phyloP scores from a whole-genome alignment of 2,113 vertebrate genomes.

The Clarias magur region DNA sequence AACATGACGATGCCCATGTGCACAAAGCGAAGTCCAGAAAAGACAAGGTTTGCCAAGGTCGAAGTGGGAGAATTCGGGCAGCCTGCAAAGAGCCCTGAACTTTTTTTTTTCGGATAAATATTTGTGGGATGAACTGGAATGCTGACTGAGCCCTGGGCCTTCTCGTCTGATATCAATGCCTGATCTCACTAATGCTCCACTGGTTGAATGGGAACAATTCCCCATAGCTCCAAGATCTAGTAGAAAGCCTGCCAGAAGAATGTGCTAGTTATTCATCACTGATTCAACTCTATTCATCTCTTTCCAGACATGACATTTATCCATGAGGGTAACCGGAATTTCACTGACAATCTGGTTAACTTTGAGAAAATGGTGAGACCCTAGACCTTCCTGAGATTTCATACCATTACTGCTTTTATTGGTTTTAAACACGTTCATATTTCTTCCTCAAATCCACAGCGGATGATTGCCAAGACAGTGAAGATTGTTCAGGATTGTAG shows the following conservation, averaged over 20 bases:
- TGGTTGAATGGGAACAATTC: neutral
- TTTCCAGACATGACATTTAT: conserved; percentile 91
- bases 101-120: neutral
- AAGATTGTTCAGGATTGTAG: conserved; percentile 82
- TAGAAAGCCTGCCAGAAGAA: neutral
- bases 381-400: neutral
- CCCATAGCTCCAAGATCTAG: neutral
- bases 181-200: neutral
- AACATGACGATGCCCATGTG: neutral
- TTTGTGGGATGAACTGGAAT: neutral
- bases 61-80: neutral
- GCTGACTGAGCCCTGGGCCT: neutral
- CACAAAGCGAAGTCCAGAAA: neutral
- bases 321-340: conserved; percentile 89
- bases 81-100: neutral
- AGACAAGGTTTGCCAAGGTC: too few species aligned
- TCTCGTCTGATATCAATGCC: neutral
- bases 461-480: conserved; percentile 88
- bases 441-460: conserved; percentile 63
- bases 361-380: conserved; percentile 94
- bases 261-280: neutral
- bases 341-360: conserved; percentile 88
- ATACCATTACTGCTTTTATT: neutral
- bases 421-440: neutral
- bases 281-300: neutral